Percentiles rank a stretch among this genome's conserved stretches.
Evolutionary conservation across 2,797 vertebrate genomes (phyloP).

Genomic region (Micromesistius poutassou): DNA sequence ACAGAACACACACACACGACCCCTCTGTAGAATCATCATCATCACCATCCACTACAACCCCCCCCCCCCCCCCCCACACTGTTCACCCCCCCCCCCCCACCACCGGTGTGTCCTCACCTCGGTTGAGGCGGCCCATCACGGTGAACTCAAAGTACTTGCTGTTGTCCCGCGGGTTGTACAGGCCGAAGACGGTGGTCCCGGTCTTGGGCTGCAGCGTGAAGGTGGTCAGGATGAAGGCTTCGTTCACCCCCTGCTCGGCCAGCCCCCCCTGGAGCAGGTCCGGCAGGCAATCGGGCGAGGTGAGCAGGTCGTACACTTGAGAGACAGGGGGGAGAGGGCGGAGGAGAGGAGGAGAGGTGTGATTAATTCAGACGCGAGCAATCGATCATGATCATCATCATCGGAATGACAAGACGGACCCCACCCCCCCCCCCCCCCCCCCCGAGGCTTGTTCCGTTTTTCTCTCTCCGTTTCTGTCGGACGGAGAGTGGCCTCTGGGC

Average conservation of each 20-base stretch:
- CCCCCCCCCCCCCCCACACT: background rate
- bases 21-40: background rate
- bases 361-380: conserved; percentile 35
- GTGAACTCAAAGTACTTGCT: conserved; percentile 96
- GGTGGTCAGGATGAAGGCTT: conserved; percentile 84
- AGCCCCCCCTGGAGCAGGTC: conserved; percentile 82
- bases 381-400: conserved; percentile 11
- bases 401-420: no score
- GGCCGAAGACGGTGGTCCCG: conserved; percentile 77
- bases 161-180: conserved; percentile 87
- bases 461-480: background rate
- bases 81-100: background rate
- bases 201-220: conserved; percentile 86
- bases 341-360: conserved; percentile 13
- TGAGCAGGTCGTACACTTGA: conserved; percentile 92
- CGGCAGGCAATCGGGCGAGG: conserved; percentile 82
- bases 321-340: conserved; percentile 40
- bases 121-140: conserved; percentile 90
- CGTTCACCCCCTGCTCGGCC: conserved; percentile 79
- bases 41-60: background rate
- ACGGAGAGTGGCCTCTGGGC: background rate
- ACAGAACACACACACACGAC: background rate
- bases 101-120: conserved; percentile 74
- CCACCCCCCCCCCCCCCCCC: no score
- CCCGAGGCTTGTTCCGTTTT: no score